phyloP scores from a whole-genome alignment of 2,888 invertebrate species.

The Drosophila buzzatii region DNA sequence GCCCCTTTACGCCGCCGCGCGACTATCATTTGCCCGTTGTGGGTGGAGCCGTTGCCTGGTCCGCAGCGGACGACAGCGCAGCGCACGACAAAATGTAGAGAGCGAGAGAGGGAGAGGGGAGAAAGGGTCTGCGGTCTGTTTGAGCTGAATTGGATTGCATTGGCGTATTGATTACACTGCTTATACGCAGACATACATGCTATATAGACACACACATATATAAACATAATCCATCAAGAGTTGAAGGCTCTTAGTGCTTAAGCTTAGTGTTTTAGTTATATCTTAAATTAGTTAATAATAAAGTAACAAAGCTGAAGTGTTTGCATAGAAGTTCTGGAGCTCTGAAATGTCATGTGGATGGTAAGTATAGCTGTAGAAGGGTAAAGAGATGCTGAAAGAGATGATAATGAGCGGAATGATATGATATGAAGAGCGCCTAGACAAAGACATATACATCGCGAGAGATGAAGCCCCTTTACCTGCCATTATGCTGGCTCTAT shows the following conservation, averaged over 20 bases:
- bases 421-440: not conserved
- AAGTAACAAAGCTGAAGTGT: slow-evolving; percentile 48
- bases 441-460: not conserved
- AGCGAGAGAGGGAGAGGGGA: not conserved
- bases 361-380: slow-evolving; percentile 4
- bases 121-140: slow-evolving; percentile 48
- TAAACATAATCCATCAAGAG: slow-evolving; percentile 43
- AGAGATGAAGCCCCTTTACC: not conserved
- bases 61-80: slow-evolving; percentile 85
- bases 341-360: slow-evolving; percentile 16
- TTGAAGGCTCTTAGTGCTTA: slow-evolving; percentile 62
- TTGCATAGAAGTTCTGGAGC: slow-evolving; percentile 22
- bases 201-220: slow-evolving; percentile 24
- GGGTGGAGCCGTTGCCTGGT: slow-evolving; percentile 77
- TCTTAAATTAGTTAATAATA: slow-evolving; percentile 45
- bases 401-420: slow-evolving; percentile 37
- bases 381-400: slow-evolving; percentile 21
- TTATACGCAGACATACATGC: slow-evolving; percentile 33
- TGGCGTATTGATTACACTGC: slow-evolving; percentile 53
- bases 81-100: slow-evolving; percentile 65
- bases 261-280: slow-evolving; percentile 59
- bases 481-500: not conserved
- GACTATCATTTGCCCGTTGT: slow-evolving; percentile 90
- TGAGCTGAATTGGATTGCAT: slow-evolving; percentile 56
- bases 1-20: slow-evolving; percentile 91